A percentile compares a stretch with the other conserved stretches of the same genome.
Conservation (phyloP, 2,113 vertebrate species). For the Bettongia penicillata region DNA sequence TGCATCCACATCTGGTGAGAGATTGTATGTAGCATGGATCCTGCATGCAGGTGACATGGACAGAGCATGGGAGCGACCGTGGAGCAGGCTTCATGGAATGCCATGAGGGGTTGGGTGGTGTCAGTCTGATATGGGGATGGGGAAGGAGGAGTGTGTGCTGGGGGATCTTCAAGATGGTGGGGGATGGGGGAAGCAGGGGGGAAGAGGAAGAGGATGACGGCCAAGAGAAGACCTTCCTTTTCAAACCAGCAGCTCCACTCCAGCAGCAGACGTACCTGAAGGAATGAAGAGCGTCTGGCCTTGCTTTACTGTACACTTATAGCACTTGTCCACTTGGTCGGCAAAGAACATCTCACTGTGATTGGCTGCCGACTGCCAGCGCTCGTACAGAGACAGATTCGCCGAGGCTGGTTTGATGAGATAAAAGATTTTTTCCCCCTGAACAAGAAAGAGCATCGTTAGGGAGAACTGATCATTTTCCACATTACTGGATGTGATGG, state of each 20-base stretch:
- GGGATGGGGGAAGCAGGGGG: no score
- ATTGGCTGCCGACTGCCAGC: constrained; percentile 97
- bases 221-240: not conserved
- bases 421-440: constrained; percentile 99
- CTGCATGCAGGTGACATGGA: not conserved
- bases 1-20: not conserved
- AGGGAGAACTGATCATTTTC: constrained; percentile 10
- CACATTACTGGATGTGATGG: not conserved
- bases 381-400: constrained; percentile 97
- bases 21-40: not conserved
- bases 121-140: not conserved
- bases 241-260: not conserved
- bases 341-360: constrained; percentile 99
- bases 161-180: not conserved
- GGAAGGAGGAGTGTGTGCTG: not conserved
- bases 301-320: constrained; percentile 97
- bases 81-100: not conserved
- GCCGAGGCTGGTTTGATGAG: constrained; percentile 98
- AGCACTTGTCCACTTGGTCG: constrained; percentile 99
- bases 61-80: not conserved
- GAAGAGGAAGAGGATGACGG: not conserved
- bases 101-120: not conserved
- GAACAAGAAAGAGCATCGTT: constrained; percentile 72
- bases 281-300: constrained; percentile 98
- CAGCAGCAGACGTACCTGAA: constrained; percentile 88